phyloP scores from a whole-genome alignment of 2,113 vertebrate genomes.

The Lethenteron reissneri region DNA sequence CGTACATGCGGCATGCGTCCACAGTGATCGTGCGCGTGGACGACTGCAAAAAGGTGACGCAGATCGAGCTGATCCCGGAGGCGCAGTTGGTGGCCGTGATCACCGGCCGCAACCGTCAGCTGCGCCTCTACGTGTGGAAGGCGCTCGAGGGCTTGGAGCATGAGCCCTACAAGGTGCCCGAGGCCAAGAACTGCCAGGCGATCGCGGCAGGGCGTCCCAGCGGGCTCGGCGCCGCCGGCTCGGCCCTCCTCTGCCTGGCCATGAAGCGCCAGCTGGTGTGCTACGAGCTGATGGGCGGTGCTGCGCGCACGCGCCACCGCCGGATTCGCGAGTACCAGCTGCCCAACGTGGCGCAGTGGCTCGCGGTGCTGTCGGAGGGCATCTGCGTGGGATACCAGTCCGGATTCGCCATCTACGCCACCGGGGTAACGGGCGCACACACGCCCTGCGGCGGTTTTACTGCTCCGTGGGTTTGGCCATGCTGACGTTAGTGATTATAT shows the following conservation, averaged over 20 bases:
- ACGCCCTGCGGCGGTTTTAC: too few species aligned
- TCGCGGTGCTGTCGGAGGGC: slow-evolving; percentile 67
- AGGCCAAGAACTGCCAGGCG: slow-evolving; percentile 75
- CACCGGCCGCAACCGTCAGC: slow-evolving; percentile 83
- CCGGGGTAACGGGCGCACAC: too few species aligned
- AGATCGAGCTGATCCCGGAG: slow-evolving; percentile 59
- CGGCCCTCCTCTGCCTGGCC: slow-evolving; percentile 48
- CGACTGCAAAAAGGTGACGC: slow-evolving; percentile 91
- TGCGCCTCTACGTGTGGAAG: slow-evolving; percentile 62
- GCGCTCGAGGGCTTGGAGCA: slow-evolving; percentile 69
- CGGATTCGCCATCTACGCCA: slow-evolving; percentile 51
- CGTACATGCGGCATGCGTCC: not conserved
- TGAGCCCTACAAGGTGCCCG: slow-evolving; percentile 66
- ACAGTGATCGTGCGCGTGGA: slow-evolving; percentile 84
- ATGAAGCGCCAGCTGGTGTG: slow-evolving; percentile 85
- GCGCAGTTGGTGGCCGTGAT: slow-evolving; percentile 85
- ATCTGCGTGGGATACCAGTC: slow-evolving; percentile 78
- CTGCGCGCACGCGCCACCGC: slow-evolving; percentile 62
- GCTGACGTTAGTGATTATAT: too few species aligned
- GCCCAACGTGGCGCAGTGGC: slow-evolving; percentile 68
- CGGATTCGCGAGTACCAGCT: slow-evolving; percentile 73
- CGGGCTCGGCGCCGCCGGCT: slow-evolving; percentile 33
- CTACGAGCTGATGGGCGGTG: slow-evolving; percentile 71
- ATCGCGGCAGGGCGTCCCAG: slow-evolving; percentile 54
- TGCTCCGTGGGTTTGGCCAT: too few species aligned